Evolutionary conservation across 2,888 invertebrate species (phyloP), one percentile per base, ranked within the genome.

Genomic region (Sphaerophoria rueppellii): DNA sequence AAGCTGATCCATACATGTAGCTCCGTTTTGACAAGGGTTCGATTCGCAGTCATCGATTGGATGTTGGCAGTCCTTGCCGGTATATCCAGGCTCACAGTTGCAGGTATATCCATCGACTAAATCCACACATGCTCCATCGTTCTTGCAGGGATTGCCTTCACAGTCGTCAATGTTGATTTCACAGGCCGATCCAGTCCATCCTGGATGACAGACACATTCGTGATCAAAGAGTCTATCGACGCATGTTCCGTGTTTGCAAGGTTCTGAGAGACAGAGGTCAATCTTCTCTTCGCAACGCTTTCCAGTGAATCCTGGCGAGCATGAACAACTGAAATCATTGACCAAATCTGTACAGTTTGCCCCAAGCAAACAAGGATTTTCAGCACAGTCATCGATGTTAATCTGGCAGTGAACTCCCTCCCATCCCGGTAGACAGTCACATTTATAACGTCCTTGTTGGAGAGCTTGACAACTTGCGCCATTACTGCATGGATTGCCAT

Each of bases 341-440:
- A 99, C 95, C 88, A 98, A 93, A 92, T 99, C 99, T 0, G 98
- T 98, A 91, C 99, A 99, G 87, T 96, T 96, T 0, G 98, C 96
- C 0, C 96, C 97, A 35, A 99, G 93, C 0, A 98, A 93, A 90
- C 98, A 98, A 35, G 98, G 98, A 87, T 95, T 95, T 91, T 98
- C 98, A 6, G 96, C 95, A 91, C 98, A 99, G 90, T 99, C 98
- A 89, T 99, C 96, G 86, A 95, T 96, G 90, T 98, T 98, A n/a
- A 94, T 94, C 90, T 98, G 98, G 91, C 99, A 99, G 82, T 96
- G 95, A 88, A 97, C 96, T 80, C 99, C 99, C 91, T 98, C 98
- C 99, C 99, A 99, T 52, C 99, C 99, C 24, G 98, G 96, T 71
- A 97, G 93, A 91, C 99, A 99, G 91, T 98, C 97, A 90, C 99